Conservation (phyloP, 2,113 vertebrate species). For the Hemiscyllium ocellatum region DNA sequence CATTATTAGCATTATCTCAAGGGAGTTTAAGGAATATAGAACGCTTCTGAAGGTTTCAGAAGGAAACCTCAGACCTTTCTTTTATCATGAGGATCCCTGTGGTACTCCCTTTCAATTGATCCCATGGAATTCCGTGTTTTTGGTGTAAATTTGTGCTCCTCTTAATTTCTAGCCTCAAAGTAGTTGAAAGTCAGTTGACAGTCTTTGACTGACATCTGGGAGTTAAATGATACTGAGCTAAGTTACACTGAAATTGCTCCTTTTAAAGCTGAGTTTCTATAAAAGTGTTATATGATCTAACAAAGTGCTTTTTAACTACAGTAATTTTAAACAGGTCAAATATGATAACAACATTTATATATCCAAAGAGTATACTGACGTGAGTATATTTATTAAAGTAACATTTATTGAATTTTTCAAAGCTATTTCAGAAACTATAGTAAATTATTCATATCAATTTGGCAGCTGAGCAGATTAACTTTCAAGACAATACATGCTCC, state of each 20-base stretch:
- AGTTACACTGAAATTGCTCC: not conserved
- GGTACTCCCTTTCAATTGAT: not conserved
- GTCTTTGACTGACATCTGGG: not conserved
- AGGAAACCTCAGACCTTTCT: not conserved
- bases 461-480: not conserved
- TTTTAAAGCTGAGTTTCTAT: not conserved
- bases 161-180: not conserved
- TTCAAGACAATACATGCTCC: not conserved
- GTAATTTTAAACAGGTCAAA: not conserved
- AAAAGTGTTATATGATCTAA: not conserved
- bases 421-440: not conserved
- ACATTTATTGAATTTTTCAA: not conserved
- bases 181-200: not conserved
- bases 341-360: not conserved
- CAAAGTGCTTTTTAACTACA: not conserved
- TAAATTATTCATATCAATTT: conserved; percentile 14
- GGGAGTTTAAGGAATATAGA: not conserved
- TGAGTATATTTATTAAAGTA: not conserved
- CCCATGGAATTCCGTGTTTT: not conserved
- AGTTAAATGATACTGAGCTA: not conserved
- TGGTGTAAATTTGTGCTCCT: not conserved
- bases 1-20: not conserved
- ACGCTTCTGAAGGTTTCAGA: not conserved
- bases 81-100: not conserved
- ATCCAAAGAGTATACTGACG: not conserved